Evolutionary conservation across 2,113 vertebrate species (phyloP), one percentile per base, ranked within the genome.

Genomic region (Picathartes gymnocephalus): DNA sequence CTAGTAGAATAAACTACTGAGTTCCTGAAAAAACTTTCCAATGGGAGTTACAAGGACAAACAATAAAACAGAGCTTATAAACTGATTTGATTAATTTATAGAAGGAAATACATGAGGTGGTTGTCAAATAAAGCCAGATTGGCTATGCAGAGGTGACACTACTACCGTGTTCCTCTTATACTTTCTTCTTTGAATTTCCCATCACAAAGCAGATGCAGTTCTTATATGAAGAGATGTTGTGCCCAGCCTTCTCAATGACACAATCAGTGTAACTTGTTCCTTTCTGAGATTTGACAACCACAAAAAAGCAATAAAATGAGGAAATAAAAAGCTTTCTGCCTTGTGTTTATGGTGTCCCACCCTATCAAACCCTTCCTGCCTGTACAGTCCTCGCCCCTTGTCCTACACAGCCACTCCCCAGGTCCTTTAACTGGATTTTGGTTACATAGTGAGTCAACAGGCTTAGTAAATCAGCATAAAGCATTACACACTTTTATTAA

Each of bases 401-500:
- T 80, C 68, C 78, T 72, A 85, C 47, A 58, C 30, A 80, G 74
- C 64, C 93, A 65, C 87, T 91, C 90, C 91, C 37, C 35, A 16
- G 58, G 61, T 80, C 33, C 51, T 80, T 92, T 79, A 70, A 39
- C 42, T 6, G 6, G 35, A 50, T 69, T 95, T 84, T 87, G 58
- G 66, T 93, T 94, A 84, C 84, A 94, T 1, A 96, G 72, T 96
- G 90, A 97, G 90, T 96, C 94, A 95, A 73, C 4, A 1, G 74
- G 30, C 39, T 80, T 45, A 91, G 39, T 64, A 96, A 93, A 79
- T 48, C 37, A 42, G 21, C 70, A 47, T n/a, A 69, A 85, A 80
- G 10, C 13, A 57, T 57, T 50, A 45, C 30, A 88, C 2, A 4
- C 25, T 82, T 87, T 42, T 39, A 72, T 91, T 76, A 92, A 24